phyloP scores from a whole-genome alignment of 2,113 vertebrate genomes.

The Lates calcarifer region DNA sequence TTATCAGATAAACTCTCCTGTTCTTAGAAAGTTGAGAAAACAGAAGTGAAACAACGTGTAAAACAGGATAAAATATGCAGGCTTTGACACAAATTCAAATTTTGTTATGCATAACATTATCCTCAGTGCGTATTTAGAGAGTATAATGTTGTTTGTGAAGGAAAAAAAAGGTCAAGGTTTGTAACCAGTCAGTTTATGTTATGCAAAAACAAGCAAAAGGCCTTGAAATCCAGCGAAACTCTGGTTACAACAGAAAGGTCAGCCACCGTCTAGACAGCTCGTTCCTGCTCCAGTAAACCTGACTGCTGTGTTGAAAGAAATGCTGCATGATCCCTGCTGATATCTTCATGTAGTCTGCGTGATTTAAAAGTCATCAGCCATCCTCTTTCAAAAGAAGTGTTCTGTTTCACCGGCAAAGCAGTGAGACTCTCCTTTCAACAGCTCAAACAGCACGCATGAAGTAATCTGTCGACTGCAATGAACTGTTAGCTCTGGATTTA shows the following conservation, averaged over 20 bases:
- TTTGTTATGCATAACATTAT: background rate
- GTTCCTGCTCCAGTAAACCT: slow-evolving; percentile 47
- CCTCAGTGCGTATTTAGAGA: slow-evolving; percentile 10
- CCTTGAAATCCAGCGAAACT: slow-evolving; percentile 42
- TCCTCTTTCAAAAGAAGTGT: background rate
- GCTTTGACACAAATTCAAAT: background rate
- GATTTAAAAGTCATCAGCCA: background rate
- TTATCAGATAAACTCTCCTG: background rate
- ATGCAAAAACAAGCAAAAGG: slow-evolving; percentile 65
- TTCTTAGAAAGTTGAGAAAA: background rate
- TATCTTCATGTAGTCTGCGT: slow-evolving; percentile 3
- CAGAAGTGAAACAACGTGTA: background rate
- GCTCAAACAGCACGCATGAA: background rate
- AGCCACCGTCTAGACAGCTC: slow-evolving; percentile 65
- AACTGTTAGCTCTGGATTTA: background rate
- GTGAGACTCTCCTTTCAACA: background rate
- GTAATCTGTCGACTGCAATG: background rate
- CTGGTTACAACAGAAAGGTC: slow-evolving; percentile 74
- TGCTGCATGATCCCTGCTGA: slow-evolving; percentile 40
- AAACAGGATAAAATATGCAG: slow-evolving; percentile 8
- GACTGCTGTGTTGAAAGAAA: slow-evolving; percentile 39
- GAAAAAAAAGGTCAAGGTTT: slow-evolving; percentile 66
- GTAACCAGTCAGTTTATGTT: slow-evolving; percentile 50
- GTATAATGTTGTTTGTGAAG: slow-evolving; percentile 30
- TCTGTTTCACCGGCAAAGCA: background rate